Evolutionary conservation across 2,888 invertebrate genomes (phyloP), one percentile per base, ranked within the genome.

Genomic region (Odontocolon sp.): DNA sequence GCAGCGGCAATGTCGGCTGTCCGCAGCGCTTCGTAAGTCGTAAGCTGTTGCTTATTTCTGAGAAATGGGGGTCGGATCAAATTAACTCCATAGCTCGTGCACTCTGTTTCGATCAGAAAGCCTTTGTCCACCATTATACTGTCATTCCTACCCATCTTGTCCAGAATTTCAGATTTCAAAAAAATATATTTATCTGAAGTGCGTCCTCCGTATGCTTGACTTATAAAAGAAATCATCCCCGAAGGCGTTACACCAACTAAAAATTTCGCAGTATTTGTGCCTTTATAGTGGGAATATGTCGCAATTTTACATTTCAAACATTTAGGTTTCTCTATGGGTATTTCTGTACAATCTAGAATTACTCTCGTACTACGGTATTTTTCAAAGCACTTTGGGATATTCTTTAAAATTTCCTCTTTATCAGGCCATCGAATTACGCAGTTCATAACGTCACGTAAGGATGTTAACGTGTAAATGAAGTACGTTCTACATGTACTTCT

Each of bases 401-500:
- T 79, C 0, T 67, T 40, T 14, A 71, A 36, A 18, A 78, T 71
- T 63, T 77, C 50, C 45, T 73, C 56, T 47, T 79, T 69, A 14
- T 45, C 21, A 45, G 81, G 80, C 78, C 78, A 82, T 14, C 18
- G 33, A 9, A 75, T 71, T 36, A 56, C 71, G 36, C 40, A 57
- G 14, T 11, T 21, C 14, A 71, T 68, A 4, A 80, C 50, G 11
- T 47, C 40, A 9, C 38, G 8, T n/a, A 64, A 54, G 56, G 31
- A n/a, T 1, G 4, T 21, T 56, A 61, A 6, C 8, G 52, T 76
- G 3, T 33, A 8, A 18, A 3, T 11, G 9, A 54, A 52, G n/a
- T 70, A 38, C 8, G n/a, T 23, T 59, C 42, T 71, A 14, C 79
- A 83, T 87, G 78, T 90, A 91, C 84, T 91, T 91, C 23, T 9